Evolutionary conservation across 1,140 invertebrate species (phyloP).

Genomic region (Aphidius gifuensis): DNA sequence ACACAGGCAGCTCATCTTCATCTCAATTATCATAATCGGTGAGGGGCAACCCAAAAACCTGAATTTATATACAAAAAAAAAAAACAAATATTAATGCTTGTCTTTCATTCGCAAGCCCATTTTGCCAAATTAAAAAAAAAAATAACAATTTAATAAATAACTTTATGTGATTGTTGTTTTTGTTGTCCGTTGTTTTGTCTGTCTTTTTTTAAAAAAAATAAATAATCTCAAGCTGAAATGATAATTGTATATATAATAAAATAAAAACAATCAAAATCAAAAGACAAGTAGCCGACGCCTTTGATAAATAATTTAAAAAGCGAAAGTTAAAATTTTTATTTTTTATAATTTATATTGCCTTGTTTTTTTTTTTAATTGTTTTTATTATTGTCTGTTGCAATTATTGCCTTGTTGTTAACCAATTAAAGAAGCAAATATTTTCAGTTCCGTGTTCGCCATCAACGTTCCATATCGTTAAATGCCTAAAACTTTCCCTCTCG

Average conservation of each 20-base stretch:
- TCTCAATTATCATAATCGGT: constrained; percentile 39
- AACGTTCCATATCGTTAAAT: constrained; percentile 7
- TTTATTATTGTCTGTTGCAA: background rate
- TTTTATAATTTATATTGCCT: too few relatives aligned
- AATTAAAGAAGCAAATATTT: background rate
- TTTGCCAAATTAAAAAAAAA: too few relatives aligned
- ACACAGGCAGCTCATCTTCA: constrained; percentile 44
- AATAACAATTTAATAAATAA: background rate
- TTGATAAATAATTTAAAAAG: background rate
- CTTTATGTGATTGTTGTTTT: too few relatives aligned
- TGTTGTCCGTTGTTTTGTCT: too few relatives aligned
- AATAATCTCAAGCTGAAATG: too few relatives aligned
- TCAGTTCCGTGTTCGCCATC: background rate
- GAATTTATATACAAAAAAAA: constrained; percentile 1
- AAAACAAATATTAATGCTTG: background rate
- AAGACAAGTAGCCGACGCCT: background rate
- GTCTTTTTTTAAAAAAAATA: background rate
- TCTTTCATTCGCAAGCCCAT: too few relatives aligned
- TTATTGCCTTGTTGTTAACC: background rate
- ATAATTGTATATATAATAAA: background rate
- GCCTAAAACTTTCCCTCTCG: background rate
- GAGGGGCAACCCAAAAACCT: constrained; percentile 27
- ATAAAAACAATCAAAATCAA: background rate
- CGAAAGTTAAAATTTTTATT: too few relatives aligned
- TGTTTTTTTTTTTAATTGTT: background rate